A percentile compares a stretch with the other conserved stretches of the same genome.
Conservation (phyloP, 2,888 invertebrate species). For the Eumerus sabulonum region DNA sequence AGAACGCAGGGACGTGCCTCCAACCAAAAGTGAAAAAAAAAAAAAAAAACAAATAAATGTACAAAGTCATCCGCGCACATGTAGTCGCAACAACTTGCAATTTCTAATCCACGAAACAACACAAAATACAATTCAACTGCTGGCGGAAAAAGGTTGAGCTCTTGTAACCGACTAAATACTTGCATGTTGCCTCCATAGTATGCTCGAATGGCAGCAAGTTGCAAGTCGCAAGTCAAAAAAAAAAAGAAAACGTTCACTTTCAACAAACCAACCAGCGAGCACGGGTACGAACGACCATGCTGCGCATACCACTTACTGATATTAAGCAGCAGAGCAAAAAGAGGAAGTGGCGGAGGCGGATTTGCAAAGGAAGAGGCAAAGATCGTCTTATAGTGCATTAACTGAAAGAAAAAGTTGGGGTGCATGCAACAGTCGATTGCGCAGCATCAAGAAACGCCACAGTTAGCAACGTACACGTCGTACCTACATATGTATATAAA, state of each 20-base stretch:
- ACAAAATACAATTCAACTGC: constrained; percentile 4
- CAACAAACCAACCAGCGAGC: constrained; percentile 42
- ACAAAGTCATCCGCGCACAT: not conserved
- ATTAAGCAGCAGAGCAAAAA: constrained; percentile 6
- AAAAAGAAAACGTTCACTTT: constrained; percentile 61
- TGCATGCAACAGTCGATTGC: constrained; percentile 45
- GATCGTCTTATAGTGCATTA: constrained; percentile 45
- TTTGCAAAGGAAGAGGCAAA: constrained; percentile 34
- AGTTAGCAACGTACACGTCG: not conserved
- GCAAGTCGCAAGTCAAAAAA: constrained; percentile 40
- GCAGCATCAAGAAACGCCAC: constrained; percentile 25
- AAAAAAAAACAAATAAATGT: not conserved
- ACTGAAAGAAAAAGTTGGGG: constrained; percentile 63
- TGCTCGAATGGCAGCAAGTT: constrained; percentile 12
- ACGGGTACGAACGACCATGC: too few species aligned
- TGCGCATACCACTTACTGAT: too few species aligned
- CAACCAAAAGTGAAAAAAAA: constrained; percentile 22
- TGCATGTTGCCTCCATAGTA: constrained; percentile 36
- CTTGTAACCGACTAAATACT: constrained; percentile 23
- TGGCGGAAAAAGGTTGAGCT: not conserved
- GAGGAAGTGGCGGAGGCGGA: constrained; percentile 55
- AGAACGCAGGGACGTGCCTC: constrained; percentile 54
- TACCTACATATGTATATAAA: not conserved
- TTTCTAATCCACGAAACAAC: constrained; percentile 55
- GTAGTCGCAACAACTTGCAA: constrained; percentile 50